These are phyloP conservation scores for Acanthis flammea DNA, from an alignment of 2,797 vertebrate species.

Conservation along the genomic window DNA sequence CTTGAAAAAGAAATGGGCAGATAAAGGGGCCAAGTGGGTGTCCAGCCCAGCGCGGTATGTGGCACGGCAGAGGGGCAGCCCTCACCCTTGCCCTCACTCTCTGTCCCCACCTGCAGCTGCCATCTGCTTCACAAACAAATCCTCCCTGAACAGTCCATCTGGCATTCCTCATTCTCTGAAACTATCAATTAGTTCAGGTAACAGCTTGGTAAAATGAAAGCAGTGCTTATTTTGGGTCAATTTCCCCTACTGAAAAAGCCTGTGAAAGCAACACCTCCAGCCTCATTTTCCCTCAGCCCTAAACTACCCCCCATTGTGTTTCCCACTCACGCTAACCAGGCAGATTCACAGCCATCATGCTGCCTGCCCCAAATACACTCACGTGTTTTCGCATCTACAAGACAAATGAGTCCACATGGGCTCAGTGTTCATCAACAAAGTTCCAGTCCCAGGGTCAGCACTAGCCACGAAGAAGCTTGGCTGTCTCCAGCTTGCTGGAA, in stretches of 20 bases:
- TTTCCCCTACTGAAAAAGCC: not conserved
- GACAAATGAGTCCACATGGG: not conserved
- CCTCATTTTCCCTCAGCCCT: not conserved
- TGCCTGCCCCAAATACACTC: not conserved
- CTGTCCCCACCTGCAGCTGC: not conserved
- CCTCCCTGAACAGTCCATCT: not conserved
- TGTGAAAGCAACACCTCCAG: not conserved
- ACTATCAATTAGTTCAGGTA: not conserved
- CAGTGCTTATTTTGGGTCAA: not conserved
- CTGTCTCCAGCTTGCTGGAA: not conserved
- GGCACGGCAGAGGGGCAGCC: conserved; percentile 39
- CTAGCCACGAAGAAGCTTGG: not conserved
- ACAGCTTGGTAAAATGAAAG: conserved; percentile 19
- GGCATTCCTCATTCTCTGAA: not conserved
- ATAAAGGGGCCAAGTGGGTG: not conserved
- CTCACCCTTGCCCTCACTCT: not conserved
- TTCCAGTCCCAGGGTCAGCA: rapidly evolving
- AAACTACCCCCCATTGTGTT: not conserved
- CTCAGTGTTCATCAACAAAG: not conserved
- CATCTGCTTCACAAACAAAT: not conserved
- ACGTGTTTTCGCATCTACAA: not conserved
- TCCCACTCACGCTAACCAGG: not conserved
- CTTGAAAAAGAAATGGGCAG: not conserved
- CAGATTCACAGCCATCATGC: rapidly evolving
- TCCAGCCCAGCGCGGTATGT: not conserved